Percentiles rank a stretch among this genome's conserved stretches.
phyloP scores from a whole-genome alignment of 2,113 vertebrate species.

The Myanophis thanlyinensis region DNA sequence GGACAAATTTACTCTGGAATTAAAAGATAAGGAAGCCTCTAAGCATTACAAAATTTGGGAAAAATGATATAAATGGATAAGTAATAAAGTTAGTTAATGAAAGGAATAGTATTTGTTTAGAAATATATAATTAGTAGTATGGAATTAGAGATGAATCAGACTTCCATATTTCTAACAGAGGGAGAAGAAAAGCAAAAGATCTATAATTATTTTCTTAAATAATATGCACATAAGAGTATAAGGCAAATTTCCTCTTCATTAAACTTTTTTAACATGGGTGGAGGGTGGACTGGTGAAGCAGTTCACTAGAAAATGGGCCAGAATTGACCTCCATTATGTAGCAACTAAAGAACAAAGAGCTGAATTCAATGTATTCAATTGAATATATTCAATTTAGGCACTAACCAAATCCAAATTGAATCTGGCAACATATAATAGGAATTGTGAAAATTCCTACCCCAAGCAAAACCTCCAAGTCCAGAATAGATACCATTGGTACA shows the following conservation, averaged over 20 bases:
- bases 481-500: neutral
- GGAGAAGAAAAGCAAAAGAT: neutral
- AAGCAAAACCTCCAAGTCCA: neutral
- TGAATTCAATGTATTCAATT: neutral
- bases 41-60: too few relatives aligned
- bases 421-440: neutral
- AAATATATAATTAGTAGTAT: too few relatives aligned
- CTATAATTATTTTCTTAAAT: neutral
- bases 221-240: neutral
- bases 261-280: neutral
- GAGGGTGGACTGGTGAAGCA: neutral
- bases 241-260: neutral
- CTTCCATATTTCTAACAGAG: too few relatives aligned
- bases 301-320: neutral
- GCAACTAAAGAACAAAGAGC: neutral
- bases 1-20: too few relatives aligned
- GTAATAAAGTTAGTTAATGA: too few relatives aligned
- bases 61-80: too few relatives aligned
- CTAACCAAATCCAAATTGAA: neutral
- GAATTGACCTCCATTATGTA: neutral
- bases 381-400: neutral
- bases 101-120: too few relatives aligned
- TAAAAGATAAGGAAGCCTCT: too few relatives aligned
- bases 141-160: too few relatives aligned
- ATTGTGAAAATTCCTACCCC: neutral